Conservation (phyloP, 2,797 vertebrate genomes). For the Sebastolobus altivelis region DNA sequence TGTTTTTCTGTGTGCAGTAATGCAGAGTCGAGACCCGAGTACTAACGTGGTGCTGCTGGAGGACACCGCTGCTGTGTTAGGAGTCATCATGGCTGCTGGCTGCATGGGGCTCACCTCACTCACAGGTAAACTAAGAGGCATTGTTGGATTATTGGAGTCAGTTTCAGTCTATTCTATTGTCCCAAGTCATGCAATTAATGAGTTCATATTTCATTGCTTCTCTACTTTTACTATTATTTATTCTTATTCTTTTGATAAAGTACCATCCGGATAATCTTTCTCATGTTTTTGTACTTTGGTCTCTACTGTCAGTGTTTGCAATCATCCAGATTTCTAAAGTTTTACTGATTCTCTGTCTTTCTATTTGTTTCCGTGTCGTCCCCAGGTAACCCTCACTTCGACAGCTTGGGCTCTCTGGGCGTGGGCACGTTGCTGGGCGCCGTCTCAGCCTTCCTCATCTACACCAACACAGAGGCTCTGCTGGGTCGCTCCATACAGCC, state of each 20-base stretch:
- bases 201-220: background rate
- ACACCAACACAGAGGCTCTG: constrained; percentile 97
- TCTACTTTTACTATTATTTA: background rate
- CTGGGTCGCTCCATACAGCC: constrained; percentile 95
- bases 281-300: background rate
- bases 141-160: background rate
- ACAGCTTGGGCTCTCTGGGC: constrained; percentile 94
- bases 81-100: constrained; percentile 91
- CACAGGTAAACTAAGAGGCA: constrained; percentile 87
- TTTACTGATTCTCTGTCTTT: background rate
- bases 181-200: background rate
- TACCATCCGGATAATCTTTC: background rate
- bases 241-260: background rate
- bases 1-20: constrained; percentile 83
- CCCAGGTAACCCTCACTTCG: constrained; percentile 94
- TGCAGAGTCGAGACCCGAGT: constrained; percentile 96
- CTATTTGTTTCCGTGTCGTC: background rate
- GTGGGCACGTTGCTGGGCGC: constrained; percentile 93
- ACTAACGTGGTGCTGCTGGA: constrained; percentile 98
- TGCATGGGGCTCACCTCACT: constrained; percentile 98
- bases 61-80: constrained; percentile 95
- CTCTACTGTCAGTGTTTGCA: background rate
- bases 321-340: background rate
- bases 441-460: constrained; percentile 97
- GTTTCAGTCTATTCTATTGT: background rate